Evolutionary conservation across 2,888 invertebrate species (phyloP), one percentile per base, ranked within the genome.

Genomic region (Helicoverpa assulta): DNA sequence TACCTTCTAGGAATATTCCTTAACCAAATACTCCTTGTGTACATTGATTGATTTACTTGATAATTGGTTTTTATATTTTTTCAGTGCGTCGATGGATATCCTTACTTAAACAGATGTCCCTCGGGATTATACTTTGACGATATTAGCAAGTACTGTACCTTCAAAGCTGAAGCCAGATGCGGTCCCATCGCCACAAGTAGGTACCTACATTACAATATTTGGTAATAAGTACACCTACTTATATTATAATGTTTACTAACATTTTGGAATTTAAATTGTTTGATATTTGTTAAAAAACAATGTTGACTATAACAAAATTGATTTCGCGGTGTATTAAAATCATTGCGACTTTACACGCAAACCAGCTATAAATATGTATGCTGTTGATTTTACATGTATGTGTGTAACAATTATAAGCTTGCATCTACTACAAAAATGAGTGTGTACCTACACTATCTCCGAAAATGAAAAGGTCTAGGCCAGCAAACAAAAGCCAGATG

Each of bases 61-160:
- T 21, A 47, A 76, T 69, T 21, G 56, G n/a, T n/a, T 14, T 70
- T 21, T 0, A 83, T 81, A 78, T 86, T 87, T 81, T 95, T 94
- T 82, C 93, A 98, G 98, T 99, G 99, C 91, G 98, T 98, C 64
- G 98, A 98, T 93, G 98, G 98, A 71, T 98, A 96, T 89, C 98
- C 99, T 1, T 99, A 99, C 91, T 85, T 98, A 86, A 98, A 98
- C 92, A 96, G 98, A 88, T 99, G 99, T 91, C 99, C 99, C 14
- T 98, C 98, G 3, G 98, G 98, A 67, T 96, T 99, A 60, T 98
- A 98, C 92, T 99, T 99, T 89, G 99, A 99, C 90, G 99, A 99
- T 88, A 97, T 98, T 86, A 97, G 97, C 93, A 99, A 99, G 93
- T 98, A 96, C 88, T 99, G 99, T 91, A 99, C 98, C 3, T 99